phyloP scores from a whole-genome alignment of 2,888 invertebrate species.

The Steinernema carpocapsae region DNA sequence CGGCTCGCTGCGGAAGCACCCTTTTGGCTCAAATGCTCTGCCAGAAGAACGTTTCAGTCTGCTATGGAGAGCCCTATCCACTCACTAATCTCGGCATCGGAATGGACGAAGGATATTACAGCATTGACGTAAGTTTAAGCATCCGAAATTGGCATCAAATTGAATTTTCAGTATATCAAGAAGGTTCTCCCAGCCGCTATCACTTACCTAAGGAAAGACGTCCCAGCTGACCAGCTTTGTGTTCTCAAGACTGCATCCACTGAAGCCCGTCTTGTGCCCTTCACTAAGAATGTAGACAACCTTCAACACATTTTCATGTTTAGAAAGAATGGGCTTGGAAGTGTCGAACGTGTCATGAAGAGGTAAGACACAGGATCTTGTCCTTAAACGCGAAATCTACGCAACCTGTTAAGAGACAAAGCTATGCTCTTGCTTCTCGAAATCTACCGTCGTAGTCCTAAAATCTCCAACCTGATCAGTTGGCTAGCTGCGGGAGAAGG shows the following conservation, averaged over 20 bases:
- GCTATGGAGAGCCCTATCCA: constrained; percentile 40
- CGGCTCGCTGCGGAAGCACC: constrained; percentile 43
- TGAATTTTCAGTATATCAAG: constrained; percentile 35
- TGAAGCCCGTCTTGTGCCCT: constrained; percentile 39
- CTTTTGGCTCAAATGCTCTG: constrained; percentile 42
- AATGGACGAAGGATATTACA: constrained; percentile 24
- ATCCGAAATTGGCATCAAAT: neutral
- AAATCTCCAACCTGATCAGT: neutral
- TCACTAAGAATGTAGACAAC: constrained; percentile 32
- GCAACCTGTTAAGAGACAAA: constrained; percentile 3
- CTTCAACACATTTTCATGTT: constrained; percentile 43
- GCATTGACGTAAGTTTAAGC: neutral
- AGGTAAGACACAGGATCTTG: constrained; percentile 29
- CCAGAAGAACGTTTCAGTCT: constrained; percentile 27
- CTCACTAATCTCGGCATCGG: constrained; percentile 37
- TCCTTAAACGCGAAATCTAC: neutral
- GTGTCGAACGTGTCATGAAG: constrained; percentile 36
- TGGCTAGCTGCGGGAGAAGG: neutral
- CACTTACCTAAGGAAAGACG: constrained; percentile 38
- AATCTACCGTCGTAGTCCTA: neutral
- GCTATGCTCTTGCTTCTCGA: neutral
- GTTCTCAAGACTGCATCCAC: constrained; percentile 40
- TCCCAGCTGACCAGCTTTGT: constrained; percentile 37
- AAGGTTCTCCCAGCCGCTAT: constrained; percentile 30
- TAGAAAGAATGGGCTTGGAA: constrained; percentile 37